A percentile compares a stretch with the other conserved stretches of the same genome.
phyloP scores from a whole-genome alignment of 2,113 vertebrate species.

The Psittacula cyanocephala region DNA sequence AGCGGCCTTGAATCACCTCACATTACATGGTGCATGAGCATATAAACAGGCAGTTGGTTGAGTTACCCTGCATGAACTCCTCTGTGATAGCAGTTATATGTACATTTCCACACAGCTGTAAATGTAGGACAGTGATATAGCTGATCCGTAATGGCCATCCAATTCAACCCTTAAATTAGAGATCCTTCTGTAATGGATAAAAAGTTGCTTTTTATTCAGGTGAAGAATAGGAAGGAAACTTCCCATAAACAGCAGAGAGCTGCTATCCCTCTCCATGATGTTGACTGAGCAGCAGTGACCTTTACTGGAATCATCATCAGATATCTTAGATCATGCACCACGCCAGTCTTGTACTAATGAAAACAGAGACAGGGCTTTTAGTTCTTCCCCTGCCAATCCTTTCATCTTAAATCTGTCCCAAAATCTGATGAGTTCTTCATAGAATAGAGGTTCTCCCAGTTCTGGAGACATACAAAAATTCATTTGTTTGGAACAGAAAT shows the following conservation, averaged over 20 bases:
- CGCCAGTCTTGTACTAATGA: neutral
- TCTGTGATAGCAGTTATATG: neutral
- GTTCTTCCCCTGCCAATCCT: neutral
- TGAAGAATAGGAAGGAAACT: neutral
- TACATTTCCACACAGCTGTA: neutral
- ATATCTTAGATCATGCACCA: neutral
- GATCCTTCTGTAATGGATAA: neutral
- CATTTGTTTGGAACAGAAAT: neutral
- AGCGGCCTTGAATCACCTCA: neutral
- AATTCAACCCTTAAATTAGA: neutral
- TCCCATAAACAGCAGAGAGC: neutral
- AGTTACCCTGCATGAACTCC: neutral
- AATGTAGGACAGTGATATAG: neutral
- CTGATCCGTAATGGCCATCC: neutral
- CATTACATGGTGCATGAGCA: neutral
- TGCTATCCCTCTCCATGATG: neutral
- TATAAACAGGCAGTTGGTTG: neutral
- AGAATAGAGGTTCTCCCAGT: neutral
- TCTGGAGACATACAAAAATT: neutral
- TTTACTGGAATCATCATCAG: neutral
- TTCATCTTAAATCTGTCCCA: neutral
- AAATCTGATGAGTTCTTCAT: neutral
- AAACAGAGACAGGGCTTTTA: neutral
- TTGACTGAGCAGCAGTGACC: neutral
- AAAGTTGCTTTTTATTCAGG: neutral